phyloP scores from a whole-genome alignment of 1,140 invertebrate genomes.

The Chironomus tepperi region DNA sequence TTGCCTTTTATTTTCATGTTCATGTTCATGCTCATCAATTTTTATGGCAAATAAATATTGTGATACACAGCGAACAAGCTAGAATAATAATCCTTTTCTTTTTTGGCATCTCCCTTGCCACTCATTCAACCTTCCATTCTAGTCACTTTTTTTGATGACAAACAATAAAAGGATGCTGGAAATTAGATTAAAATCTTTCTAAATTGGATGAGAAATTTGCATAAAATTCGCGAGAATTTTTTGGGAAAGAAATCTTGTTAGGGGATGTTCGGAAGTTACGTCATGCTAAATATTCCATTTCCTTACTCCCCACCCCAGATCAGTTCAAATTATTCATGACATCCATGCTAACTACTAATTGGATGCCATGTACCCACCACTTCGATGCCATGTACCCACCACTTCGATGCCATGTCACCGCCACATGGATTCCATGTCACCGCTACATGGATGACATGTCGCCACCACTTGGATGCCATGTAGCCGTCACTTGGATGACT shows the following conservation, averaged over 20 bases:
- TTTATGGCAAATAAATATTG: conserved; percentile 24
- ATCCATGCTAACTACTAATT: too few species aligned
- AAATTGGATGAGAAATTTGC: background rate
- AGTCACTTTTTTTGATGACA: background rate
- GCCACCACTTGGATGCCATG: too few species aligned
- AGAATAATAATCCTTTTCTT: conserved; percentile 8
- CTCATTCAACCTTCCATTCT: background rate
- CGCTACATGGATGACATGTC: too few species aligned
- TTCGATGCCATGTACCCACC: too few species aligned
- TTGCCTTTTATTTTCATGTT: background rate
- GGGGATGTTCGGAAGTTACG: too few species aligned
- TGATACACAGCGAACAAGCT: background rate
- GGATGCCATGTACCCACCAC: too few species aligned
- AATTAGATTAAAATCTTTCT: background rate
- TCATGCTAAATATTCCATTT: too few species aligned
- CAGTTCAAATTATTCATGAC: too few species aligned
- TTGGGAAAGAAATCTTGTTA: background rate
- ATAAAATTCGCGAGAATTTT: conserved; percentile 10
- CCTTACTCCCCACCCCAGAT: too few species aligned
- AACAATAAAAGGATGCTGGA: background rate
- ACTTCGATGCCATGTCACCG: too few species aligned
- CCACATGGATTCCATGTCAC: too few species aligned
- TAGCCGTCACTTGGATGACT: too few species aligned
- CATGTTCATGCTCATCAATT: conserved; percentile 19
- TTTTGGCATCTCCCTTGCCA: background rate